These are phyloP conservation scores for Aleadryas rufinucha DNA, from an alignment of 2,113 vertebrate species.

Conservation along the genomic window DNA sequence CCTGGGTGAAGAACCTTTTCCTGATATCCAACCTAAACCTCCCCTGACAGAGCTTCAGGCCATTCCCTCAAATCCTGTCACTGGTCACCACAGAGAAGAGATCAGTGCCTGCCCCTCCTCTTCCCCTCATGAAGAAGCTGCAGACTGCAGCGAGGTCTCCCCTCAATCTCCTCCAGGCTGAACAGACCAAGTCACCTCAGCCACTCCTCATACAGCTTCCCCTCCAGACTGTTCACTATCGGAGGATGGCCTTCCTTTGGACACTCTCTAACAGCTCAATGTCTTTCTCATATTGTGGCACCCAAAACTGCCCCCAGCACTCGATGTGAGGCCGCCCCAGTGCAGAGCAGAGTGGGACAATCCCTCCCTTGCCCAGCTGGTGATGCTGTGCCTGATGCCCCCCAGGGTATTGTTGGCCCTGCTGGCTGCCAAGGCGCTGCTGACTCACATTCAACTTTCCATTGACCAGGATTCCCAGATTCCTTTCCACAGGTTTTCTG, in stretches of 20 bases:
- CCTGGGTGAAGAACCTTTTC: background rate
- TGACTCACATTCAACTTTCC: background rate
- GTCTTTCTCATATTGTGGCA: background rate
- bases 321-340: accelerated
- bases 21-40: background rate
- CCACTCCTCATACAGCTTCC: accelerated
- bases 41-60: background rate
- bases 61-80: accelerated
- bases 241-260: background rate
- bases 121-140: background rate
- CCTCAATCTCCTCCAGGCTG: background rate
- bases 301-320: background rate
- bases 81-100: background rate
- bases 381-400: background rate
- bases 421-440: background rate
- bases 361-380: background rate
- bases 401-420: background rate
- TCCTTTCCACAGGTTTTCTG: background rate
- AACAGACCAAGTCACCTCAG: background rate
- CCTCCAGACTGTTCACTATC: background rate
- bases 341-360: background rate
- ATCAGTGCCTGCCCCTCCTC: background rate
- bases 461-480: background rate
- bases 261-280: background rate
- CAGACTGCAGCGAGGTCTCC: background rate